Evolutionary conservation across 2,888 invertebrate genomes (phyloP), one percentile per base, ranked within the genome.

Genomic region (Doris montereyensis): DNA sequence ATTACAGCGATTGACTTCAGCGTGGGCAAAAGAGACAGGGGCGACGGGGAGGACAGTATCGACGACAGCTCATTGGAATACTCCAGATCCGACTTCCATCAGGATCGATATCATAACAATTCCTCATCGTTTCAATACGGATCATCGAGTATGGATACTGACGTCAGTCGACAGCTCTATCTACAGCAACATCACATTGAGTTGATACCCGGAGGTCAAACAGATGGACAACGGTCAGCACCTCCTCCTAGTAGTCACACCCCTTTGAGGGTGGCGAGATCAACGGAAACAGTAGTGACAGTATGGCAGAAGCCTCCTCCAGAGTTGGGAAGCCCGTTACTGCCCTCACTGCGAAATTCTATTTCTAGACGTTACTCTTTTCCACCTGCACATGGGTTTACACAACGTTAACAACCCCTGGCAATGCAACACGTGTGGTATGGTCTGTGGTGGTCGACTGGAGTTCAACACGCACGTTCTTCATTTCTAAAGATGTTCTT

Each of bases 361-460:
- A 71, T 99, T 97, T 93, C 97, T 97, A 57, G 98, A 99, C 92
- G 96, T 97, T 90, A 98, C 98, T 0, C 93, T 98, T 79, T 98
- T 97, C 93, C 97, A 98, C 93, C 94, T 99, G 84, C 98, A 99
- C 93, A 98, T 98, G 93, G 98, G 98, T 85, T 97, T 98, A 91
- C 98, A 99, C 93, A 97, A 97, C 86, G 97, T 97, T 90, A 96
- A 96, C 85, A 97, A 98, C 93, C 98, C 98, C 0, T 98, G 95
- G 95, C 97, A 97, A 92, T 98, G 98, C 92, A 98, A 98, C 93
- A 96, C 98, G 86, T 99, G 98, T 92, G 98, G 98, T 72, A 96
- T 97, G 92, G 95, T 96, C 91, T 97, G 97, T 92, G 95, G 95
- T 92, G 97, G 97, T 90, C 96, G 97, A 77, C 98, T 98, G 93